Percentiles rank a stretch among this genome's conserved stretches.
phyloP scores from a whole-genome alignment of 2,113 vertebrate species.

The Hippocampus comes region DNA sequence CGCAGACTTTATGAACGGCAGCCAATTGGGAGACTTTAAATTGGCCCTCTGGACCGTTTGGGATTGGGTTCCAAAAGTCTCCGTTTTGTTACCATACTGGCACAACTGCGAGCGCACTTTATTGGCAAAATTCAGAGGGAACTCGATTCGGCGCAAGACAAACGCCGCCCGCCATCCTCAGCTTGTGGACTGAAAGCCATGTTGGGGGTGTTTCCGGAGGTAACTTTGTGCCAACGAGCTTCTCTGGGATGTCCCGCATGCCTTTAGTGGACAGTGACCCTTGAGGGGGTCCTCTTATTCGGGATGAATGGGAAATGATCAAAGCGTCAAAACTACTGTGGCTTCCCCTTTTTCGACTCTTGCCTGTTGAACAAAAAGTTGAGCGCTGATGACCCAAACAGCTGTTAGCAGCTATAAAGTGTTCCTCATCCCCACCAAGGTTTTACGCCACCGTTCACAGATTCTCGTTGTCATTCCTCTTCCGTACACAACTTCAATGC shows the following conservation, averaged over 20 bases:
- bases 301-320: neutral
- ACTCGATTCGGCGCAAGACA: conserved; percentile 4
- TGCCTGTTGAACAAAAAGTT: conserved; percentile 11
- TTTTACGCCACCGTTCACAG: neutral
- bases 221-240: conserved; percentile 52
- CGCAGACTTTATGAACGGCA: neutral
- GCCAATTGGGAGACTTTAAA: conserved; percentile 14
- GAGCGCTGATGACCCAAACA: neutral
- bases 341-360: conserved; percentile 5
- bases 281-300: conserved; percentile 30
- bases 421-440: neutral
- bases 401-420: conserved; percentile 11
- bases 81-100: conserved; percentile 18
- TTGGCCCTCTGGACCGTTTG: conserved; percentile 31
- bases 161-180: conserved; percentile 4
- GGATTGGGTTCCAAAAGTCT: conserved; percentile 13
- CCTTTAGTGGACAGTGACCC: conserved; percentile 43
- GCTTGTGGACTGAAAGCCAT: conserved; percentile 48
- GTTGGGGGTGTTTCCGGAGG: conserved; percentile 29
- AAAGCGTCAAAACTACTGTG: conserved; percentile 8
- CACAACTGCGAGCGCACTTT: conserved; percentile 7
- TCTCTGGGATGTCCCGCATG: conserved; percentile 40
- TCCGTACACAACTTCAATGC: conserved; percentile 5
- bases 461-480: conserved; percentile 12
- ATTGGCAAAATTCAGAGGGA: conserved; percentile 10